Base-by-base conservation (phyloP, 2,888 invertebrate genomes). In the Crioceris asparagi region DNA sequence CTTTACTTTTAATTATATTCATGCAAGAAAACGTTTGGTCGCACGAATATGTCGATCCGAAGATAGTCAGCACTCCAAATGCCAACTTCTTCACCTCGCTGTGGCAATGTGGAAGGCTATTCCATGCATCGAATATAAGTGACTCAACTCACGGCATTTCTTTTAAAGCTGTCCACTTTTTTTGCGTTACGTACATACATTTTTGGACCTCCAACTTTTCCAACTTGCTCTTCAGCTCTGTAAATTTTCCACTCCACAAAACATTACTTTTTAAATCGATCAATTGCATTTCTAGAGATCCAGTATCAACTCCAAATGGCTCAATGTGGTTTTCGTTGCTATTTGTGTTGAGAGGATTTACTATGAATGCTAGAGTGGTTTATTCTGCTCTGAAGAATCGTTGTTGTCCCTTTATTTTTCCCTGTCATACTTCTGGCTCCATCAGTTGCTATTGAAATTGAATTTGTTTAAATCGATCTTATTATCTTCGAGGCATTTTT, bases 101-200 rank as follows among this genome's bases (percentile, higher is more conserved):
- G 34, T 43, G 51, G 38, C 42, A 50, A 40, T 54, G 48, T 43
- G 49, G 52, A 53, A 55, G 48, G 51, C 50, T 56, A 54, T 53
- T 53, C 51, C 50, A 55, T 41, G 51, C 47, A 44, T 48, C 47
- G 34, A 53, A 51, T 50, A 51, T 51, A 40, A 52, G 43, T 46
- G 43, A 45, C 48, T 50, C 49, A 46, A 50, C 49, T 50, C 39
- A 42, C 29, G 18, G 29, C 27, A 35, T 35, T 27, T 25, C 4
- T 35, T 35, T 15, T 14, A 35, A 15, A 35, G 35, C 26, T 49
- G 47, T 51, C 47, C 48, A 50, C 47, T 52, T 50, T n/a, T 29
- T 12, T 10, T 29, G 27, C 35, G 21, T 29, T 17, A 23, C 12
- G 33, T 33, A 14, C 23, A 33, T 33, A 17, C 27, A 15, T 35